These are phyloP conservation scores for Phorcus lineatus DNA, from an alignment of 2,888 invertebrate species.

Conservation along the genomic window DNA sequence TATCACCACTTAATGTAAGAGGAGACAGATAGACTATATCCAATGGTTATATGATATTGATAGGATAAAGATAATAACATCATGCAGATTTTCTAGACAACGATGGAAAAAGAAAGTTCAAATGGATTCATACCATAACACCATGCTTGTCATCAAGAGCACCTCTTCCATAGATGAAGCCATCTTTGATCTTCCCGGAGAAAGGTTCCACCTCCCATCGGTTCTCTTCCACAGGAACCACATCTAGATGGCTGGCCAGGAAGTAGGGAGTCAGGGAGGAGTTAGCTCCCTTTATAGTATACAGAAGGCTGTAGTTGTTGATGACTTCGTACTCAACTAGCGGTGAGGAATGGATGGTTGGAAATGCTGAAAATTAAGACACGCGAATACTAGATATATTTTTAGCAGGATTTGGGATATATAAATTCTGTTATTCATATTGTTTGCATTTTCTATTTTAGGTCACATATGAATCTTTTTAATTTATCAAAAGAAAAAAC, in stretches of 20 bases:
- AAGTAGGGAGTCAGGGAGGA: conserved; percentile 75
- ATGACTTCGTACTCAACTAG: conserved; percentile 65
- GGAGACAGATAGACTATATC: too few relatives aligned
- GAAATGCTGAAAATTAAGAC: conserved; percentile 54
- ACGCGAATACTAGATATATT: conserved; percentile 31
- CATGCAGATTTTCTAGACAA: not conserved
- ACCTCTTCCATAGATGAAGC: conserved; percentile 78
- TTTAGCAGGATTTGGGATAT: not conserved
- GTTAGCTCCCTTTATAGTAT: conserved; percentile 75
- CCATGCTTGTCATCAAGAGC: conserved; percentile 78
- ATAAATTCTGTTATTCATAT: not conserved
- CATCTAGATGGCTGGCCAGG: conserved; percentile 78
- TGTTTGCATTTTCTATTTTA: too few relatives aligned
- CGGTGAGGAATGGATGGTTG: conserved; percentile 58
- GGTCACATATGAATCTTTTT: too few relatives aligned
- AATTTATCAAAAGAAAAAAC: too few relatives aligned
- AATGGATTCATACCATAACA: conserved; percentile 76
- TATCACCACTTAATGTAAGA: too few relatives aligned
- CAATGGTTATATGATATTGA: not conserved
- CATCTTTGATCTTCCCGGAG: conserved; percentile 75
- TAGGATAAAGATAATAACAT: not conserved
- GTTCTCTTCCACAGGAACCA: conserved; percentile 75
- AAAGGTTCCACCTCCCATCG: conserved; percentile 76
- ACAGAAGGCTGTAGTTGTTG: conserved; percentile 76
- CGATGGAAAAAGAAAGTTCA: not conserved